These are phyloP conservation scores for Neodon shergylaensis DNA, from an alignment of 2,113 vertebrate genomes.

Conservation along the genomic window DNA sequence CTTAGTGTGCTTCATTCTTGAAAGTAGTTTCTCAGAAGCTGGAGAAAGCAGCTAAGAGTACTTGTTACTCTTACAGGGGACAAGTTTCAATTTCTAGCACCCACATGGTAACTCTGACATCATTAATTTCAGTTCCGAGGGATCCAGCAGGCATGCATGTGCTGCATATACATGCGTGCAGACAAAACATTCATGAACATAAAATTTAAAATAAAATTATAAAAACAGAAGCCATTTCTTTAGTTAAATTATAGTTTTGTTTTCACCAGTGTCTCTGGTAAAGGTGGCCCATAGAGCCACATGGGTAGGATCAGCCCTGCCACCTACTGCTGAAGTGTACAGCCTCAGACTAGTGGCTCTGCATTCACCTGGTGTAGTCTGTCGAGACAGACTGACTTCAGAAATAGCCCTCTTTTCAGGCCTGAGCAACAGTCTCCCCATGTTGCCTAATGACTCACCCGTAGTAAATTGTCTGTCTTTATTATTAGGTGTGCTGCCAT, in stretches of 20 bases:
- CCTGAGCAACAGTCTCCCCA: not conserved
- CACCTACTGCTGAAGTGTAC: not conserved
- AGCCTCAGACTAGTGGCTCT: not conserved
- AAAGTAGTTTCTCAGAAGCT: not conserved
- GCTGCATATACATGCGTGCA: not conserved
- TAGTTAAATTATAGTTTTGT: not conserved
- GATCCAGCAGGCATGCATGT: not conserved
- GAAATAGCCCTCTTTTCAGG: not conserved
- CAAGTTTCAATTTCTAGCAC: not conserved
- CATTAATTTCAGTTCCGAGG: not conserved
- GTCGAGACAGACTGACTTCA: not conserved
- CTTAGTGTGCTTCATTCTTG: not conserved
- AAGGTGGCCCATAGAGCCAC: not conserved
- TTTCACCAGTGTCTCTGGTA: not conserved
- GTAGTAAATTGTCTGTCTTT: not conserved
- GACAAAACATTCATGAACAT: not conserved
- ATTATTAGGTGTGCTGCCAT: not conserved
- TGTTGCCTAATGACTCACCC: not conserved
- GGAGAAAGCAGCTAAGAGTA: not conserved
- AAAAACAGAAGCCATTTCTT: not conserved
- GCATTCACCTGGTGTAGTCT: not conserved
- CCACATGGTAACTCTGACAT: not conserved
- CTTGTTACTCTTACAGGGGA: not conserved
- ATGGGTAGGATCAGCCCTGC: not conserved
- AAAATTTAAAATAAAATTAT: not conserved